Evolutionary conservation across 2,888 invertebrate genomes (phyloP).

Genomic region (Eristalinus sepulchralis): DNA sequence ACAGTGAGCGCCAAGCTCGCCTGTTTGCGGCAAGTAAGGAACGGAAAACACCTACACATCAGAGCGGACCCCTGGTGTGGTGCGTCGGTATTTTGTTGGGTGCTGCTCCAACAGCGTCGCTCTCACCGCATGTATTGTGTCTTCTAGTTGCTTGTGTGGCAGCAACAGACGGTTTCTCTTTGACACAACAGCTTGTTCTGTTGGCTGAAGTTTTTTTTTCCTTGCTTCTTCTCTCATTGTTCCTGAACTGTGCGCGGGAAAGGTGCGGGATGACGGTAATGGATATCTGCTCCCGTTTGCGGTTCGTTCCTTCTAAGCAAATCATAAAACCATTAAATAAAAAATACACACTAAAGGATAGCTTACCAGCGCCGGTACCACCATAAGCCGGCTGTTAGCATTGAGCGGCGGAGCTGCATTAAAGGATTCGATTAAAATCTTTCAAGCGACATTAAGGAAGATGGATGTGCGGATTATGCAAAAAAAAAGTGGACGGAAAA

Average conservation of each 20-base stretch:
- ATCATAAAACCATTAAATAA: conserved; percentile 66
- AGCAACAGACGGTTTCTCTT: conserved; percentile 20
- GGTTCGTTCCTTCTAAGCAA: conserved; percentile 23
- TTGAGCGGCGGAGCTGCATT: conserved; percentile 46
- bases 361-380: conserved; percentile 3
- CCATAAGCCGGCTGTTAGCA: conserved; percentile 32
- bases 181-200: conserved; percentile 28
- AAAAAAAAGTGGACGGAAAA: conserved; percentile 33
- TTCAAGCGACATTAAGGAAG: conserved; percentile 64
- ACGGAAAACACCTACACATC: neutral
- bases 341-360: conserved; percentile 21
- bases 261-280: conserved; percentile 2
- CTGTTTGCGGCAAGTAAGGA: neutral
- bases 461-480: conserved; percentile 65
- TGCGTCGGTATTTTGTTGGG: conserved; percentile 16
- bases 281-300: neutral
- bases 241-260: neutral
- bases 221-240: neutral
- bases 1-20: conserved; percentile 4
- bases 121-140: conserved; percentile 16
- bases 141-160: conserved; percentile 11
- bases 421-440: conserved; percentile 64
- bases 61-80: neutral
- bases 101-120: neutral
- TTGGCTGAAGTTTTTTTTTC: neutral